phyloP scores from a whole-genome alignment of 2,888 invertebrate genomes.

The Bembecia ichneumoniformis region DNA sequence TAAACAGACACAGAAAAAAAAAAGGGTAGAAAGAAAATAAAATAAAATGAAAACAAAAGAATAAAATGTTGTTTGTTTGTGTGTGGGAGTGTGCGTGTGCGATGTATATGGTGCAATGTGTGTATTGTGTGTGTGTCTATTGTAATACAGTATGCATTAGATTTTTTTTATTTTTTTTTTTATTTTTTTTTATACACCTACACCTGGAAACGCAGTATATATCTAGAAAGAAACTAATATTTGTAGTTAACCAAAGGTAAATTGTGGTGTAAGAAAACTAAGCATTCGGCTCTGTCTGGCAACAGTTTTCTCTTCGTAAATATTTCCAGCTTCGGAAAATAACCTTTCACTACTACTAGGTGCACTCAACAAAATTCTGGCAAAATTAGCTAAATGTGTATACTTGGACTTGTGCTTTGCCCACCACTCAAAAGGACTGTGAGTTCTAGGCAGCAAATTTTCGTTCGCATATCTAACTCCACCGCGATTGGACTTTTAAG shows the following conservation, averaged over 20 bases:
- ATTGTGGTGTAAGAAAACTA: slow-evolving; percentile 15
- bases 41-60: not conserved
- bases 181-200: too few relatives aligned
- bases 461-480: not conserved
- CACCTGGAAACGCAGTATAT: too few relatives aligned
- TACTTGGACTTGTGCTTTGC: not conserved
- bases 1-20: too few relatives aligned
- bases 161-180: too few relatives aligned
- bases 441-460: not conserved
- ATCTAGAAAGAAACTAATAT: too few relatives aligned
- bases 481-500: not conserved
- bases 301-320: slow-evolving; percentile 13
- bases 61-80: too few relatives aligned
- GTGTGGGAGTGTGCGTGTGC: too few relatives aligned
- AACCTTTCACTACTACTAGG: slow-evolving; percentile 12
- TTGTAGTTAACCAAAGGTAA: too few relatives aligned
- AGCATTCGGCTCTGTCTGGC: slow-evolving; percentile 11
- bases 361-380: slow-evolving; percentile 10
- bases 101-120: too few relatives aligned
- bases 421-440: not conserved
- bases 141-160: too few relatives aligned
- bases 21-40: too few relatives aligned
- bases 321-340: slow-evolving; percentile 12
- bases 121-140: too few relatives aligned
- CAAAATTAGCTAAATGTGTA: slow-evolving; percentile 3